Percentiles rank a stretch among this genome's conserved stretches.
Conservation (phyloP, 2,113 vertebrate species). For the Nanger granti region DNA sequence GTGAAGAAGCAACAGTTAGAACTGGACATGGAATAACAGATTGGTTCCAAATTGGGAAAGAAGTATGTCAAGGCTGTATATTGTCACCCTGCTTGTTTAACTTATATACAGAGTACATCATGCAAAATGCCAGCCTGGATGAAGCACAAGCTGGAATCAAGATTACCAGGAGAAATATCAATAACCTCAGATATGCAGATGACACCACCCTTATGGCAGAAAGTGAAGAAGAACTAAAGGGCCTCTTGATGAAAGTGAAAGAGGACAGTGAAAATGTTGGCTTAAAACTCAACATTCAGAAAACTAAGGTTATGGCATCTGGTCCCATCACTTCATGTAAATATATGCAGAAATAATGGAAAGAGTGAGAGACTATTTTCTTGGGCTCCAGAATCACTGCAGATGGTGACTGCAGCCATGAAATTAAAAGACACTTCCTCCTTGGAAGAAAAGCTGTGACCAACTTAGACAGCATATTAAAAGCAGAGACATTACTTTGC, state of each 20-base stretch:
- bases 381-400: neutral
- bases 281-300: neutral
- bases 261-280: neutral
- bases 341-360: neutral
- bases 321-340: neutral
- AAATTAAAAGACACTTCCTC: neutral
- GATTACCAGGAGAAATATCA: neutral
- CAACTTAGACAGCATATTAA: neutral
- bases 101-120: neutral
- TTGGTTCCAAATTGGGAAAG: neutral
- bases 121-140: rapidly evolving
- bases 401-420: neutral
- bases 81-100: neutral
- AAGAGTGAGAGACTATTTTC: neutral
- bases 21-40: neutral
- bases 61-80: neutral
- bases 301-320: neutral
- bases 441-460: neutral
- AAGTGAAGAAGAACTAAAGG: neutral
- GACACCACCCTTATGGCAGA: neutral
- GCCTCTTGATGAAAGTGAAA: neutral
- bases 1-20: neutral
- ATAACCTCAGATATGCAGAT: neutral
- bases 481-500: neutral
- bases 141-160: neutral